Conservation (phyloP, 2,113 vertebrate genomes). For the Chaenocephalus aceratus region DNA sequence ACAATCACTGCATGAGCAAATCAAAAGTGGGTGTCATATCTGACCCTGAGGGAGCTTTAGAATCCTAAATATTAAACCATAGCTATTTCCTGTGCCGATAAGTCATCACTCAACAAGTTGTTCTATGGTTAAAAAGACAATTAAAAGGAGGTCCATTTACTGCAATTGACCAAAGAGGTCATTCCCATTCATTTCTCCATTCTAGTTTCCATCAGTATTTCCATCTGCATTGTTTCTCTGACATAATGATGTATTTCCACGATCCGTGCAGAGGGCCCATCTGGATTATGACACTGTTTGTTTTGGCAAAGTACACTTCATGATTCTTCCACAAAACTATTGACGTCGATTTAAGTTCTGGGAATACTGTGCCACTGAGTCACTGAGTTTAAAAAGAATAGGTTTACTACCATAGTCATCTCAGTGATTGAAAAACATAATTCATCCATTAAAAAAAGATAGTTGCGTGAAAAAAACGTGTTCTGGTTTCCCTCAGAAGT, state of each 20-base stretch:
- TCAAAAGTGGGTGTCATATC: neutral
- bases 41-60: neutral
- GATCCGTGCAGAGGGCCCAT: neutral
- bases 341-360: conserved; percentile 2
- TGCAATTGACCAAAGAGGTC: conserved; percentile 36
- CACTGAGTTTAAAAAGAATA: neutral
- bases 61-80: conserved; percentile 3
- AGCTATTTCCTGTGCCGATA: conserved; percentile 26
- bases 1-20: neutral
- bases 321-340: neutral
- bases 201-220: conserved; percentile 13
- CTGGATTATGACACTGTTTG: neutral
- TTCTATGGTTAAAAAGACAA: neutral
- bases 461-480: no score
- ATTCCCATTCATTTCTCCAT: conserved; percentile 13
- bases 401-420: neutral
- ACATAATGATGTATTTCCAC: neutral
- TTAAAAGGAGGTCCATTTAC: conserved; percentile 26
- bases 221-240: neutral
- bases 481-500: neutral
- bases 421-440: neutral
- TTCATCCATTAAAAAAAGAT: neutral
- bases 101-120: neutral
- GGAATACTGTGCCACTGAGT: neutral
- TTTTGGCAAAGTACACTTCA: neutral